These are phyloP conservation scores for Bubalus kerabau DNA, from an alignment of 2,113 vertebrate genomes.

Conservation along the genomic window DNA sequence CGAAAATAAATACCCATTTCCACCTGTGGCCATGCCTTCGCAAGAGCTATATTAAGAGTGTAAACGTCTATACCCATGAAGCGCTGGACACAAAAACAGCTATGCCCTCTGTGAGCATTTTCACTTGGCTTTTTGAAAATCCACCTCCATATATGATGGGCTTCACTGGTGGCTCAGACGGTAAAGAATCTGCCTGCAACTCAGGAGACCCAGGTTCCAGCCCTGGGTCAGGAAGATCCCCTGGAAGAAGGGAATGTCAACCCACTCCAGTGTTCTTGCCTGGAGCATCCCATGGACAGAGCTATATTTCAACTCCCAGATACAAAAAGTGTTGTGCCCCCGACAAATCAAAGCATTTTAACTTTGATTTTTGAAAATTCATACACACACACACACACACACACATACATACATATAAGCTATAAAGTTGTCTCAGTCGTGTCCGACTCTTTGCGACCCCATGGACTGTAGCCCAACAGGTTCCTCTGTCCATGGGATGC, in stretches of 20 bases:
- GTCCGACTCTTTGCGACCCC: no score
- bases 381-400: no score
- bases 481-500: no score
- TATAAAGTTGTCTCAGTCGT: no score
- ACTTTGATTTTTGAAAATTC: not conserved
- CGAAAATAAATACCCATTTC: fast-evolving
- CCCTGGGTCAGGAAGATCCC: not conserved
- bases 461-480: no score
- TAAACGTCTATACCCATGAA: not conserved
- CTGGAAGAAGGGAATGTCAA: not conserved
- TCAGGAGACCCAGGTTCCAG: not conserved
- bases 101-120: fast-evolving
- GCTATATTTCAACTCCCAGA: no score
- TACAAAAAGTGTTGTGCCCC: fast-evolving
- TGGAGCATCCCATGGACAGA: not conserved
- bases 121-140: not conserved
- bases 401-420: no score
- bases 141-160: not conserved
- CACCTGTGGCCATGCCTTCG: fast-evolving
- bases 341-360: fast-evolving
- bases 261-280: not conserved
- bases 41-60: no score
- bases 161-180: not conserved
- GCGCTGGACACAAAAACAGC: fast-evolving
- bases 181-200: not conserved